These are phyloP conservation scores for Jacana jacana DNA, from an alignment of 2,113 vertebrate species.

Conservation along the genomic window DNA sequence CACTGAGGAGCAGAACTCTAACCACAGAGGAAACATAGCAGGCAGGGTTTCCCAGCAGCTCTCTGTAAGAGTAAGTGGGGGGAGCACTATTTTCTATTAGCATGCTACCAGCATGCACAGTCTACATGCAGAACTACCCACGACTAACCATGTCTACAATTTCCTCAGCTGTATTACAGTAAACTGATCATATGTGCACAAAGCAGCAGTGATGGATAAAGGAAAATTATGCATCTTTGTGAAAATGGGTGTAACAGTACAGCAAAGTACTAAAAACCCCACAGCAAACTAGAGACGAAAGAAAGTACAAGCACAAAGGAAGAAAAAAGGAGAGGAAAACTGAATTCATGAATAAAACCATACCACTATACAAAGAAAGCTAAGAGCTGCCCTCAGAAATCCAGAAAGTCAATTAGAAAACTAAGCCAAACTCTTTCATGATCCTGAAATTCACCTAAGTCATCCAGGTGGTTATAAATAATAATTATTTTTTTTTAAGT, in stretches of 20 bases:
- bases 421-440: not conserved
- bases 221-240: not conserved
- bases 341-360: not conserved
- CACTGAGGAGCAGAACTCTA: not conserved
- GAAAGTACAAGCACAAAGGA: not conserved
- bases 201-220: not conserved
- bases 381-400: not conserved
- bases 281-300: not conserved
- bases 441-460: not conserved
- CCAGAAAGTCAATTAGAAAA: not conserved
- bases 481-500: too few relatives aligned
- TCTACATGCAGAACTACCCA: not conserved
- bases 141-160: accelerated
- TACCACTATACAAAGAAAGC: not conserved
- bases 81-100: not conserved
- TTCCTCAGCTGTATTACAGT: not conserved
- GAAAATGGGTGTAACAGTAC: not conserved
- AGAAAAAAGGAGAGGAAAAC: not conserved
- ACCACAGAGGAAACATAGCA: not conserved
- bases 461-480: not conserved
- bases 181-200: not conserved
- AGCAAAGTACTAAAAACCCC: not conserved
- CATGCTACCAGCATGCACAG: not conserved
- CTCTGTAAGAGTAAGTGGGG: not conserved
- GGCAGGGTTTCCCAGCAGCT: not conserved